Evolutionary conservation across 2,888 invertebrate genomes (phyloP), one percentile per base, ranked within the genome.

Genomic region (Eueremaeus valkanovi): DNA sequence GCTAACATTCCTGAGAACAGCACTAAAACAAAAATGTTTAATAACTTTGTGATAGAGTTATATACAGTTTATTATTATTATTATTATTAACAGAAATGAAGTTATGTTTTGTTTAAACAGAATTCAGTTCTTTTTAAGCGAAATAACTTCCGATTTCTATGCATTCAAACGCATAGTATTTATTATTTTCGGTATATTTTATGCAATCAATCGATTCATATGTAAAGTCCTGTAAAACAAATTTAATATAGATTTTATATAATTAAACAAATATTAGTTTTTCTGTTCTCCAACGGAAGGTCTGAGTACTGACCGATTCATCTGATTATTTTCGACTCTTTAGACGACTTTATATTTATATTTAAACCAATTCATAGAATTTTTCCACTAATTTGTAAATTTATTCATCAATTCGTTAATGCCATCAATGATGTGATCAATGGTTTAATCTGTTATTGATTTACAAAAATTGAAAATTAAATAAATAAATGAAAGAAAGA

Each of bases 211-310:
- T 63, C n/a, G 31, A 33, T 63, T 5, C 55, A 33, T n/a, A n/a
- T n/a, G n/a, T n/a, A 63, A 63, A 63, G 63, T 63, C 63, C 63
- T 63, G 29, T 63, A 63, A 63, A 63, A 63, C 63, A 31, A 13
- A 61, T 13, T 55, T 55, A 55, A 27, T 27, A 63, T 63, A 63
- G 63, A 63, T 63, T 63, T 63, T 63, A 63, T 63, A 63, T 6
- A 63, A n/a, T 33, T 8, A 63, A 36, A 29, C 9, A 16, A 33
- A 13, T 18, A 8, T 63, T 63, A 29, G 6, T 63, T 5, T n/a
- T 33, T n/a, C 63, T 5, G 27, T n/a, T 49, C 21, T 45, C 13
- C 49, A 36, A 36, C 5, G 11, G 9, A 51, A 21, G 51, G n/a
- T 51, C 18, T 18, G 21, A 6, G 51, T 18, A 51, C 6, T 18